Conservation (phyloP, 2,113 vertebrate species). For the Saccopteryx bilineata region DNA sequence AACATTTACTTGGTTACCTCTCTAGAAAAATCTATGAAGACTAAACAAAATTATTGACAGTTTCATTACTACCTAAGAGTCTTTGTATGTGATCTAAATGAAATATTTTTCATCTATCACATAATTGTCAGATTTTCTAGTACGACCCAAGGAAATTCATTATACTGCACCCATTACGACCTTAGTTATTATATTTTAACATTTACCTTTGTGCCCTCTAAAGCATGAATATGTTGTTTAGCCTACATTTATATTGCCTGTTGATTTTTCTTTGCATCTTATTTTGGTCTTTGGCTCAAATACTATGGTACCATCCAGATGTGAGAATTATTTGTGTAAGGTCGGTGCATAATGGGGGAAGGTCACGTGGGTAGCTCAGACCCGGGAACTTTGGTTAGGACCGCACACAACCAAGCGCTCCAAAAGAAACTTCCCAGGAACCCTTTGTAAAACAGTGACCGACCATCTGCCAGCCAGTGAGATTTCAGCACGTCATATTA, state of each 20-base stretch:
- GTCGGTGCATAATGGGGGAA: no score
- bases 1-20: slow-evolving; percentile 17
- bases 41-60: not conserved
- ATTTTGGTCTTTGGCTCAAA: slow-evolving; percentile 50
- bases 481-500: no score
- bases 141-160: slow-evolving; percentile 18
- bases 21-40: not conserved
- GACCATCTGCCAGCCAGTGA: no score
- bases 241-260: not conserved
- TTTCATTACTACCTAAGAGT: slow-evolving; percentile 53
- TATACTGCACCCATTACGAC: not conserved
- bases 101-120: slow-evolving; percentile 36
- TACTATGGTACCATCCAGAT: not conserved
- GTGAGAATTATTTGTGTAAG: not conserved
- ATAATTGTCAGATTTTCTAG: not conserved
- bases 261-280: slow-evolving; percentile 33
- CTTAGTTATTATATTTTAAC: not conserved
- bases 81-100: slow-evolving; percentile 45
- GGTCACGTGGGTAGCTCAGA: no score
- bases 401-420: no score
- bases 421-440: no score
- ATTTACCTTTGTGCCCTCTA: not conserved
- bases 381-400: no score
- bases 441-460: no score
- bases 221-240: not conserved